These are phyloP conservation scores for Sorex fumeus DNA, from an alignment of 2,113 vertebrate genomes.

Conservation along the genomic window DNA sequence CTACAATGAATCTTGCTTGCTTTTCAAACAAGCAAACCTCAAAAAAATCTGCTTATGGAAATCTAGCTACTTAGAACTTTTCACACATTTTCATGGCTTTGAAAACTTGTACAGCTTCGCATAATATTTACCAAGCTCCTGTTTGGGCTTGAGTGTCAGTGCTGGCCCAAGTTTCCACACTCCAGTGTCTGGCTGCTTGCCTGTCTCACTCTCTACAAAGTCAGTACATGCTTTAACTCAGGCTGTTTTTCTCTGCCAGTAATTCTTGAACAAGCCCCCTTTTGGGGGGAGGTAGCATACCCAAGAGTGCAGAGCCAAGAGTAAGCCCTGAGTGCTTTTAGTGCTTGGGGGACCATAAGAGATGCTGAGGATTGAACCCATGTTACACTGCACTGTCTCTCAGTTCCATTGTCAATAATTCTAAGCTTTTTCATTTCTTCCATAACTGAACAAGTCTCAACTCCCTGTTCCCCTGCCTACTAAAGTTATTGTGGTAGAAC, in stretches of 20 bases:
- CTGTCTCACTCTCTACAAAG: not conserved
- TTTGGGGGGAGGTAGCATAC: too few relatives aligned
- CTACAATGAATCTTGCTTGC: not conserved
- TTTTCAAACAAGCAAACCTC: not conserved
- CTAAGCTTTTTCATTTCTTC: not conserved
- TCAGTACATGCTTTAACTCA: not conserved
- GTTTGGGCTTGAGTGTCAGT: not conserved
- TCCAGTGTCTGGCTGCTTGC: accelerated
- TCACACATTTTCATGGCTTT: not conserved
- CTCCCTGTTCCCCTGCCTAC: not conserved
- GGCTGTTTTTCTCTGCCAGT: not conserved
- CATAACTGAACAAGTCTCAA: too few relatives aligned
- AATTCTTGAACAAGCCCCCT: too few relatives aligned
- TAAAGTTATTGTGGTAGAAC: not conserved
- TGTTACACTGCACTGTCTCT: not conserved
- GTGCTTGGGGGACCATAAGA: too few relatives aligned
- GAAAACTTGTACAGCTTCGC: accelerated
- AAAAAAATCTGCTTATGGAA: not conserved
- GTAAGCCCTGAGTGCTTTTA: too few relatives aligned
- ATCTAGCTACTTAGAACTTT: not conserved
- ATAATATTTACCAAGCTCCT: not conserved
- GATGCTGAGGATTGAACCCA: too few relatives aligned
- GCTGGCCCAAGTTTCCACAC: not conserved
- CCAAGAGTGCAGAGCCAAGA: too few relatives aligned
- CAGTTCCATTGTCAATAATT: not conserved